phyloP scores from a whole-genome alignment of 2,797 vertebrate species.

The Lemur catta region DNA sequence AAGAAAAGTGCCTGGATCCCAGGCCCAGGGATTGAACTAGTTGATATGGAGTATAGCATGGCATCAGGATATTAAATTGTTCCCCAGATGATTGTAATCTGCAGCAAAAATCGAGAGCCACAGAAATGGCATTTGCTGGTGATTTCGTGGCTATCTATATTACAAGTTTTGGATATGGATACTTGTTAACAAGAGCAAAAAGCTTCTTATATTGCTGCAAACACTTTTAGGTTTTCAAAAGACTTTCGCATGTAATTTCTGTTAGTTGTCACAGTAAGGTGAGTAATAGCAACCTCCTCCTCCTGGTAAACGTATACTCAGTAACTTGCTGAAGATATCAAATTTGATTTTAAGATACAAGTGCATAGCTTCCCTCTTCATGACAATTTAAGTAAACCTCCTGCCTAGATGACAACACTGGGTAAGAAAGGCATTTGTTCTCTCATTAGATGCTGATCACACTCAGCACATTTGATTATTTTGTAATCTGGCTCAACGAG shows the following conservation, averaged over 20 bases:
- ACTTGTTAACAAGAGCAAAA: background rate
- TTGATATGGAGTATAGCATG: background rate
- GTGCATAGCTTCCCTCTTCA: background rate
- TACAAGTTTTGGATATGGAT: background rate
- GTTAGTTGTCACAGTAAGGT: background rate
- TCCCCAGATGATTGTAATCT: background rate
- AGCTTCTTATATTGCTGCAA: background rate
- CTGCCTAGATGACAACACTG: background rate
- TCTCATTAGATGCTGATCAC: slow-evolving; percentile 45
- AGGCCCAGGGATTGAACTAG: background rate
- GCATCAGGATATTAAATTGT: background rate
- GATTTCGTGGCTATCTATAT: background rate
- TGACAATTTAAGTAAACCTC: background rate
- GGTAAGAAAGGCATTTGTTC: background rate
- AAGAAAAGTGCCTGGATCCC: background rate
- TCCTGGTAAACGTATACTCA: background rate
- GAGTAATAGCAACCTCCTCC: background rate
- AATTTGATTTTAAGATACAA: background rate
- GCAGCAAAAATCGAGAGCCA: background rate
- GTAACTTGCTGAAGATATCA: background rate
- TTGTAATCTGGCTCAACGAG: slow-evolving; percentile 51
- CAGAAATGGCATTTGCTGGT: background rate
- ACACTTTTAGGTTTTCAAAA: background rate
- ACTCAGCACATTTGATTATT: slow-evolving; percentile 21
- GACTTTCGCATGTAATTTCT: background rate